Percentiles rank a stretch among this genome's conserved stretches.
These are phyloP conservation scores for Oncopeltus fasciatus DNA, from an alignment of 1,140 invertebrate genomes.

Conservation along the genomic window DNA sequence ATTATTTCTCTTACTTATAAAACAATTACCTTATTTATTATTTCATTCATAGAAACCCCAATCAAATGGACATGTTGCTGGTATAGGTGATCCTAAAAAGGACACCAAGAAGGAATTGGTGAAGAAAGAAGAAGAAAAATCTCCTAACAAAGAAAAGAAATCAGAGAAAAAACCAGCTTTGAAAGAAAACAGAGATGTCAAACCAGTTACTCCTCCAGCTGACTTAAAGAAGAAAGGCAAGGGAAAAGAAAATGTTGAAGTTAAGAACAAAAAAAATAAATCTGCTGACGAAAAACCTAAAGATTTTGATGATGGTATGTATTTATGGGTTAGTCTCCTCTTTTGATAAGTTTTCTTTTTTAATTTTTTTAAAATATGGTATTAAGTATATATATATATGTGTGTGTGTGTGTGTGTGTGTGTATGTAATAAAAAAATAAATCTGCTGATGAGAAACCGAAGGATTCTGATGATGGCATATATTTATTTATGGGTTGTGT, in stretches of 20 bases:
- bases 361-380: too few relatives aligned
- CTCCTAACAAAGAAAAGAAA: slow-evolving; percentile 25
- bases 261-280: slow-evolving; percentile 35
- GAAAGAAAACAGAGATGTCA: slow-evolving; percentile 29
- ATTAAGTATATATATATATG: too few relatives aligned
- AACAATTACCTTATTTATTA: too few relatives aligned
- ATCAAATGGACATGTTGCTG: slow-evolving; percentile 33
- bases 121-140: slow-evolving; percentile 29
- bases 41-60: slow-evolving; percentile 32
- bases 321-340: slow-evolving; percentile 1
- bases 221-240: slow-evolving; percentile 34
- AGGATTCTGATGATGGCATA: slow-evolving; percentile 52
- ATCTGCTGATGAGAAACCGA: slow-evolving; percentile 43
- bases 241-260: slow-evolving; percentile 27
- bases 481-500: too few relatives aligned
- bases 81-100: slow-evolving; percentile 22
- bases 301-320: slow-evolving; percentile 51
- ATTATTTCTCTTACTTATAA: too few relatives aligned
- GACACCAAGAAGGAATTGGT: slow-evolving; percentile 14
- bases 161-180: slow-evolving; percentile 16
- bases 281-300: slow-evolving; percentile 45
- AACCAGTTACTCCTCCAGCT: slow-evolving; percentile 18
- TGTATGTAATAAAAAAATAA: slow-evolving; percentile 36
- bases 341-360: too few relatives aligned
- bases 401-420: too few relatives aligned